A percentile compares a stretch with the other conserved stretches of the same genome.
Evolutionary conservation across 2,113 vertebrate species (phyloP).

Genomic region (Zapus hudsonius): DNA sequence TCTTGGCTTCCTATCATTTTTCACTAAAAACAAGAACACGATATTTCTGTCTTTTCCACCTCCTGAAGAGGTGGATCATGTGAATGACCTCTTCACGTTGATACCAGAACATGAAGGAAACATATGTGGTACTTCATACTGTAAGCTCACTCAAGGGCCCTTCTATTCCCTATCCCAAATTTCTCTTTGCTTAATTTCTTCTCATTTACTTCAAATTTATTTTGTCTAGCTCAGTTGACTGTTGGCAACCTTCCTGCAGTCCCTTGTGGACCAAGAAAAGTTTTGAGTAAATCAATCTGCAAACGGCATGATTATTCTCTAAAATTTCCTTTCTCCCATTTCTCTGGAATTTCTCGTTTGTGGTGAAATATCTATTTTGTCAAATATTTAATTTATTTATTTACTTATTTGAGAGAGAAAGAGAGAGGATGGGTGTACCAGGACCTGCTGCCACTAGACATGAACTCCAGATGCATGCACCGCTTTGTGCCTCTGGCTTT

Average conservation of each 20-base stretch:
- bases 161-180: neutral
- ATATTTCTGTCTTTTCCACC: neutral
- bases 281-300: neutral
- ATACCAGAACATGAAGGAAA: neutral
- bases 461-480: no score
- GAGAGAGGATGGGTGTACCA: no score
- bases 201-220: neutral
- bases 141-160: neutral
- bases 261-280: neutral
- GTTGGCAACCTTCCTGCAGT: neutral
- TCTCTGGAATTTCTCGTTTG: neutral
- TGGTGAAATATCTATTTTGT: neutral
- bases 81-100: neutral
- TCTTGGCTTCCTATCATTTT: neutral
- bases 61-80: accelerated
- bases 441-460: no score
- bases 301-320: neutral
- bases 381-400: no score
- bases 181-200: neutral
- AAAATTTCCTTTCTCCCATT: neutral
- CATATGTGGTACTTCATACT: neutral
- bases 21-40: neutral
- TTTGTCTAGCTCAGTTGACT: neutral
- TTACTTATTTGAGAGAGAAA: no score
- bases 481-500: no score